These are phyloP conservation scores for Corydoras sp. DNA, from an alignment of 2,113 vertebrate genomes.

Conservation along the genomic window DNA sequence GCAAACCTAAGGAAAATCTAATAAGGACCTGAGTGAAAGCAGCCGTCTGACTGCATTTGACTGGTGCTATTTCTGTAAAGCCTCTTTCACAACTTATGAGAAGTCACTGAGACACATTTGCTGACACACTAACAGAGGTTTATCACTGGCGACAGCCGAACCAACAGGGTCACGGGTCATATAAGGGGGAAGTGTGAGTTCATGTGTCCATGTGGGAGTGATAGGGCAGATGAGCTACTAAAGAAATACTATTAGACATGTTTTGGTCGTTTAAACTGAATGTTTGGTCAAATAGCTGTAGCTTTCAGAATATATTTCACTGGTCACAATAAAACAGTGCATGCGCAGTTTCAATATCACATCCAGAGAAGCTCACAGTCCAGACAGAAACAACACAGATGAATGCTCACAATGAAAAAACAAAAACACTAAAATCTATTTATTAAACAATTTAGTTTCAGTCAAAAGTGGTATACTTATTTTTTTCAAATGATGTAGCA, in stretches of 20 bases:
- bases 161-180: constrained; percentile 25
- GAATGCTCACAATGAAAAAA: too few species aligned
- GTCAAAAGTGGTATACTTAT: too few species aligned
- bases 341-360: too few species aligned
- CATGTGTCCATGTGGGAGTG: constrained; percentile 3
- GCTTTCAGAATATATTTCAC: too few species aligned
- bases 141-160: not conserved
- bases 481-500: too few species aligned
- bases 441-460: too few species aligned
- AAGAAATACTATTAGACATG: constrained; percentile 3
- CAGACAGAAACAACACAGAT: too few species aligned
- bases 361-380: too few species aligned
- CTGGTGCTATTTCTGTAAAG: constrained; percentile 40
- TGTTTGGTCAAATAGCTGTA: too few species aligned
- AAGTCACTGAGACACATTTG: constrained; percentile 9
- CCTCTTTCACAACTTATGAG: constrained; percentile 33
- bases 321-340: too few species aligned
- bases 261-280: too few species aligned
- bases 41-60: constrained; percentile 22
- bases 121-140: constrained; percentile 12
- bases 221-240: constrained; percentile 10
- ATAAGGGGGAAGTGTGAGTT: constrained; percentile 2
- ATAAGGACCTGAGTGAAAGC: constrained; percentile 23
- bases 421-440: too few species aligned
- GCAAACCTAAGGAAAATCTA: constrained; percentile 10